phyloP scores from a whole-genome alignment of 2,888 invertebrate species.

The Spicauda simplicius region DNA sequence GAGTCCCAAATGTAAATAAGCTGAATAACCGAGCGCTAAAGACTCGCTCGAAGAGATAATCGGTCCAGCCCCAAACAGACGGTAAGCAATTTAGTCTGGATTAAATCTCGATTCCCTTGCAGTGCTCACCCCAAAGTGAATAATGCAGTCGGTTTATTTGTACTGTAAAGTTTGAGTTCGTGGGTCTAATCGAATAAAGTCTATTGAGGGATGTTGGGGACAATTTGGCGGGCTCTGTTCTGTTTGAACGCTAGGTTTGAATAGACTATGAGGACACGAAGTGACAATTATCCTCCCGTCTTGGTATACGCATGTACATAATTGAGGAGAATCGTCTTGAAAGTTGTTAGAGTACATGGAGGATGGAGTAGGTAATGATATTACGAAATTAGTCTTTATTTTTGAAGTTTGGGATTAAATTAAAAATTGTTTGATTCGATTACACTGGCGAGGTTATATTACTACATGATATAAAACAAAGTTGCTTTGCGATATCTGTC shows the following conservation, averaged over 20 bases:
- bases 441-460: no score
- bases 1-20: conserved; percentile 50
- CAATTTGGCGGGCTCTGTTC: conserved; percentile 42
- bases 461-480: no score
- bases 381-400: neutral
- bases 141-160: conserved; percentile 54
- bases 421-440: no score
- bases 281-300: neutral
- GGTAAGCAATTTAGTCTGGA: conserved; percentile 54
- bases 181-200: conserved; percentile 51
- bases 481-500: no score
- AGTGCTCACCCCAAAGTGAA: conserved; percentile 48
- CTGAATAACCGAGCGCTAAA: conserved; percentile 47
- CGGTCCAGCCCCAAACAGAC: conserved; percentile 50
- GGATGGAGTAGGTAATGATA: no score
- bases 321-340: neutral
- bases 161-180: conserved; percentile 50
- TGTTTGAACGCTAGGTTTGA: conserved; percentile 20
- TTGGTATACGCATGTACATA: neutral
- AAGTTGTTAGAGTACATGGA: no score
- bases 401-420: no score
- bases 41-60: conserved; percentile 49
- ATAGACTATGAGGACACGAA: neutral
- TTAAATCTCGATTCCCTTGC: conserved; percentile 50
- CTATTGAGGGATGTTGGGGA: conserved; percentile 48